A percentile compares a stretch with the other conserved stretches of the same genome.
These are phyloP conservation scores for Chlorodrepanis virens DNA, from an alignment of 2,113 vertebrate species.

Conservation along the genomic window DNA sequence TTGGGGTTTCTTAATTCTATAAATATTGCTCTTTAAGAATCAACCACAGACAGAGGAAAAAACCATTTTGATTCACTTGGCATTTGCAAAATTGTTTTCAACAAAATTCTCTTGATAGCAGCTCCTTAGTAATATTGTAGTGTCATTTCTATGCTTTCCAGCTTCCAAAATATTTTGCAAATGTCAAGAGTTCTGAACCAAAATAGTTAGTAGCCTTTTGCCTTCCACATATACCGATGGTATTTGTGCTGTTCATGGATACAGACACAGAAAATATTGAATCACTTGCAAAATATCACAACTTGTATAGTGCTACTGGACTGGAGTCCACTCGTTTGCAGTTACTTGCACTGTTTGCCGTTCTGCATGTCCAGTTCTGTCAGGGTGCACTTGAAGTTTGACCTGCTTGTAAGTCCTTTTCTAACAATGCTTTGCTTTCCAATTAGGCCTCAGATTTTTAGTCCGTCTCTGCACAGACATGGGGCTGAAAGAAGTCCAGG, in stretches of 20 bases:
- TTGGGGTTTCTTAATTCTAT: neutral
- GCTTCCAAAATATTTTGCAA: neutral
- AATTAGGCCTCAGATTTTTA: constrained; percentile 86
- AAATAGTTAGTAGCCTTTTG: neutral
- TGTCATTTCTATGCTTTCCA: neutral
- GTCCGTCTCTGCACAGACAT: constrained; percentile 93
- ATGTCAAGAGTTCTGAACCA: neutral
- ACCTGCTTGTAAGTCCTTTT: neutral
- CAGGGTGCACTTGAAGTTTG: neutral
- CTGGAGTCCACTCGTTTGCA: neutral
- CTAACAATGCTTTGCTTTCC: constrained; percentile 7
- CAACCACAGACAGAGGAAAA: neutral
- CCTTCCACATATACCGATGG: neutral
- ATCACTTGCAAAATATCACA: neutral
- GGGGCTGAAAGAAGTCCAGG: constrained; percentile 92
- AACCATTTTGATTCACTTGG: neutral
- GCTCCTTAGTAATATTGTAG: neutral
- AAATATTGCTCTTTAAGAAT: neutral
- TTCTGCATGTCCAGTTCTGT: neutral
- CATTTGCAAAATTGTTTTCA: neutral
- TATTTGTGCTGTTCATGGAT: neutral
- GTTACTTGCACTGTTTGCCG: neutral
- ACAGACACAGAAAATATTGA: neutral
- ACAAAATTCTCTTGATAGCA: neutral
- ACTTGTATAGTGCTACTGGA: neutral